Evolutionary conservation across 2,797 vertebrate genomes (phyloP).

Genomic region (Mareca strepera): DNA sequence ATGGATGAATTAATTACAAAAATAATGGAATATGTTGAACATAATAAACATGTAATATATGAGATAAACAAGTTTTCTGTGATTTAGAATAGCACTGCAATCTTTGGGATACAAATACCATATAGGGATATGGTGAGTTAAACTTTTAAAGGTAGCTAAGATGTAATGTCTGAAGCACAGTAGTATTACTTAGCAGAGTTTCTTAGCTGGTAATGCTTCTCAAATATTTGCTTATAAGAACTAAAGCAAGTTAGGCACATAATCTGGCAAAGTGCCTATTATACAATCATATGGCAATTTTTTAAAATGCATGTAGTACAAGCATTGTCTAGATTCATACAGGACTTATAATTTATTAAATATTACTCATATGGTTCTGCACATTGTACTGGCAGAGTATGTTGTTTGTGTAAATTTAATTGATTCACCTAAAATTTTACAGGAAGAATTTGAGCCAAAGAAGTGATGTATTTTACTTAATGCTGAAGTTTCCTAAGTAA

Average conservation of each 20-base stretch:
- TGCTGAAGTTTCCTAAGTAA: background rate
- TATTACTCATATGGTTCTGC: background rate
- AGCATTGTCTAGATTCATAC: background rate
- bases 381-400: background rate
- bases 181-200: background rate
- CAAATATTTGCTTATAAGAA: background rate
- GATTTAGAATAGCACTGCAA: background rate
- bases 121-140: background rate
- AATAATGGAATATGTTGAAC: background rate
- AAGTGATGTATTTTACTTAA: rapidly evolving
- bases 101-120: background rate
- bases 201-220: background rate
- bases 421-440: background rate
- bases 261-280: background rate
- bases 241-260: background rate
- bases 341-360: background rate
- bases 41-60: background rate
- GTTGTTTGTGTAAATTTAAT: background rate
- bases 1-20: background rate
- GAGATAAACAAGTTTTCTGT: background rate
- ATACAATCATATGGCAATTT: background rate
- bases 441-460: background rate
- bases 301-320: background rate
- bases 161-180: background rate
- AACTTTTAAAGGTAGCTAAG: background rate